Percentiles rank a stretch among this genome's conserved stretches.
Evolutionary conservation across 2,888 invertebrate genomes (phyloP).

Genomic region (Microchrysa polita): DNA sequence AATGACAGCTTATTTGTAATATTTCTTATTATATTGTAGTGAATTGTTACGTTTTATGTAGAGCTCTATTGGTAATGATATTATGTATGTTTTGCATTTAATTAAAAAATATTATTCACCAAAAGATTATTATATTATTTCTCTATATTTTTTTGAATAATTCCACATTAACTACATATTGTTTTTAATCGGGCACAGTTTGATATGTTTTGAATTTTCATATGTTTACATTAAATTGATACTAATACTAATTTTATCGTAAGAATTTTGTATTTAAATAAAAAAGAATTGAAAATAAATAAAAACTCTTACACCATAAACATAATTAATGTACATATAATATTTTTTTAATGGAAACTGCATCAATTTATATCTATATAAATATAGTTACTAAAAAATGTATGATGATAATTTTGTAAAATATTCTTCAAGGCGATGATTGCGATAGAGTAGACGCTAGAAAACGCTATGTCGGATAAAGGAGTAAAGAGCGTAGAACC

Average conservation of each 20-base stretch:
- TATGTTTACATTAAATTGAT: background rate
- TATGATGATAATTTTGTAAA: too few species aligned
- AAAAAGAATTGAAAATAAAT: conserved; percentile 1
- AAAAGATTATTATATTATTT: conserved; percentile 3
- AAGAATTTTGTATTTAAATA: too few species aligned
- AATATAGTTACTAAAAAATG: too few species aligned
- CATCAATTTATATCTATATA: too few species aligned
- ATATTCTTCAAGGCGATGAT: too few species aligned
- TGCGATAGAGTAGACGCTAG: too few species aligned
- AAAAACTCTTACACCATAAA: conserved; percentile 8
- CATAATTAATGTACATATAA: conserved; percentile 5
- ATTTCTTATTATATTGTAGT: too few species aligned
- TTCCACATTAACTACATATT: background rate
- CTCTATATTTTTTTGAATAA: background rate
- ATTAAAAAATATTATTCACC: background rate
- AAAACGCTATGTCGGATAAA: too few species aligned
- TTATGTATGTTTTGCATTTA: background rate
- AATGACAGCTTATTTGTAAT: too few species aligned
- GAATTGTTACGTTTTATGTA: too few species aligned
- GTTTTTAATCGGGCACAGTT: conserved; percentile 36
- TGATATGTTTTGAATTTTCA: conserved; percentile 41
- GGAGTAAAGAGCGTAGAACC: too few species aligned
- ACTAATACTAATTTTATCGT: background rate
- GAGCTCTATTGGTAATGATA: background rate
- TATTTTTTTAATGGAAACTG: background rate